Percentiles rank a stretch among this genome's conserved stretches.
These are phyloP conservation scores for Tinamus guttatus DNA, from an alignment of 2,113 vertebrate species.

Conservation along the genomic window DNA sequence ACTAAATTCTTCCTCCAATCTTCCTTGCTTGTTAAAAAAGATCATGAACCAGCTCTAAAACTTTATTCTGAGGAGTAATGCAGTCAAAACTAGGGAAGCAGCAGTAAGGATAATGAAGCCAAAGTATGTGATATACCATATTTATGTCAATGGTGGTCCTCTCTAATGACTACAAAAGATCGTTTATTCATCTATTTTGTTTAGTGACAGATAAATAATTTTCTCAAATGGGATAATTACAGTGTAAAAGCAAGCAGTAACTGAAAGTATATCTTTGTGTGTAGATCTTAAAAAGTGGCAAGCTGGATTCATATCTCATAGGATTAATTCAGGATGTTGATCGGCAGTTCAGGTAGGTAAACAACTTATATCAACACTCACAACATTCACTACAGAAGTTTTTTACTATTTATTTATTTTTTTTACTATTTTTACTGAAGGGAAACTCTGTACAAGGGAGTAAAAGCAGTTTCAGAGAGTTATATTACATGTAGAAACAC, in stretches of 20 bases:
- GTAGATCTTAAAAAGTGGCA: constrained; percentile 78
- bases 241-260: neutral
- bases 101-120: neutral
- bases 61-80: neutral
- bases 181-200: neutral
- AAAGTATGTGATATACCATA: neutral
- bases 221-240: neutral
- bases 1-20: neutral
- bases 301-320: constrained; percentile 83
- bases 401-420: neutral
- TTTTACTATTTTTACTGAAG: neutral
- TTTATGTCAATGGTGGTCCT: neutral
- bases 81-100: neutral
- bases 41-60: neutral
- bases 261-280: neutral
- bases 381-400: neutral
- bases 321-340: constrained; percentile 86
- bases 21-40: neutral
- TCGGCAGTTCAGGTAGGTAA: constrained; percentile 87
- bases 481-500: neutral
- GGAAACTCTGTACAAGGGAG: neutral
- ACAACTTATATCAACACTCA: neutral
- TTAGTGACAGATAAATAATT: neutral
- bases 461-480: neutral
- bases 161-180: neutral